A percentile compares a stretch with the other conserved stretches of the same genome.
phyloP scores from a whole-genome alignment of 2,797 vertebrate species.

The Chiropotes sagulatus region DNA sequence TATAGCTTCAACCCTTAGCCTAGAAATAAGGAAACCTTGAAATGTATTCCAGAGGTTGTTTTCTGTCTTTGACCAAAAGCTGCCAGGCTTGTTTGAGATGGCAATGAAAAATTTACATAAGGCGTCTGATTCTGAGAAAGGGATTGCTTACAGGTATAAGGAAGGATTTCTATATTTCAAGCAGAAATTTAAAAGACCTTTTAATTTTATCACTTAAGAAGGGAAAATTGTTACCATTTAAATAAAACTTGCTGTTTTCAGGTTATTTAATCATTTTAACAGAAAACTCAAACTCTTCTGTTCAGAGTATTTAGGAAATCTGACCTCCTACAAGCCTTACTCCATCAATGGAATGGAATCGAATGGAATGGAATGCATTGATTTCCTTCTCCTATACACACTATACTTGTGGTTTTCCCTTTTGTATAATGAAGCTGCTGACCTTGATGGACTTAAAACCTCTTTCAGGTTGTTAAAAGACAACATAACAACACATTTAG shows the following conservation, averaged over 20 bases:
- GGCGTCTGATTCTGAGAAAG: background rate
- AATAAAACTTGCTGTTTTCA: slow-evolving; percentile 1
- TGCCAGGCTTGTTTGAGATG: background rate
- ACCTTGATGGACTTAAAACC: background rate
- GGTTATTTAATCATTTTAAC: background rate
- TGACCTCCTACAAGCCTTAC: background rate
- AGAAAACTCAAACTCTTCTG: background rate
- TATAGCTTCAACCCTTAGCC: background rate
- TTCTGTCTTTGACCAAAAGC: slow-evolving; percentile 1
- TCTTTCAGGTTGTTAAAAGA: background rate
- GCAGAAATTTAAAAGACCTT: background rate
- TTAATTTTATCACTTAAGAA: background rate
- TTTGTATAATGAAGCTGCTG: background rate
- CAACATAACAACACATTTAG: background rate
- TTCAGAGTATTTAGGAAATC: background rate
- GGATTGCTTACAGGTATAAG: background rate
- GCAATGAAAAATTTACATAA: background rate
- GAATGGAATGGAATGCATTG: background rate
- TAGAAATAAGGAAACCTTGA: background rate
- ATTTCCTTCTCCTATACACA: background rate
- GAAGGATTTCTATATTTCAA: background rate
- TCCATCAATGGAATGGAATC: background rate
- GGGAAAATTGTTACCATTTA: background rate
- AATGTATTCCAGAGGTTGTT: background rate
- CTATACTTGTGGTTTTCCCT: background rate